Evolutionary conservation across 2,797 vertebrate species (phyloP).

Genomic region (Botia kubotai): DNA sequence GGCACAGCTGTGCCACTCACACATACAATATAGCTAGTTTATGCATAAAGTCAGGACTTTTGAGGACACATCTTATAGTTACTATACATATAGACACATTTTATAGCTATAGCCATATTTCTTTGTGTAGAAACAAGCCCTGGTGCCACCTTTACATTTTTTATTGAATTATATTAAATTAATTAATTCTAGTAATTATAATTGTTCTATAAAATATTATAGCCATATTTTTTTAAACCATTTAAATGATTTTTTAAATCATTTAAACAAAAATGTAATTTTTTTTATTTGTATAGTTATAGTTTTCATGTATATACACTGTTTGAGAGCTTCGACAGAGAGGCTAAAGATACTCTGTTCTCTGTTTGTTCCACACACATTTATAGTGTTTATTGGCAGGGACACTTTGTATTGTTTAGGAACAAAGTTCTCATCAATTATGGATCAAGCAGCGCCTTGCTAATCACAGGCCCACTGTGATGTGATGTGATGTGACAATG

Average conservation of each 20-base stretch:
- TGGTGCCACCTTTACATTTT: no score
- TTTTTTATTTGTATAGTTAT: neutral
- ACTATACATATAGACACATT: no score
- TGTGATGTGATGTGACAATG: constrained; percentile 32
- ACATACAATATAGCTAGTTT: neutral
- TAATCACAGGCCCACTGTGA: constrained; percentile 1
- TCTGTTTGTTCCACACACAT: constrained; percentile 35
- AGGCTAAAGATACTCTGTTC: neutral
- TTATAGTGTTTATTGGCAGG: constrained; percentile 30
- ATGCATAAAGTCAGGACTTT: no score
- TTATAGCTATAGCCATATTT: no score
- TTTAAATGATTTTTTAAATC: no score
- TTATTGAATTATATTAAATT: no score
- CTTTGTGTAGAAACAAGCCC: no score
- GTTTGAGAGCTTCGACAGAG: neutral
- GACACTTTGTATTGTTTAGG: constrained; percentile 23
- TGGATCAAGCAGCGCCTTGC: constrained; percentile 12
- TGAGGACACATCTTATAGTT: no score
- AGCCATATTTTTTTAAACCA: no score
- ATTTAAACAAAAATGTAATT: no score
- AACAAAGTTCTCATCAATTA: constrained; percentile 43
- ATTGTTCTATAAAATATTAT: no score
- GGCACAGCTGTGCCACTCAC: neutral
- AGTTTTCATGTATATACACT: neutral
- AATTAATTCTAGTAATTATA: no score